A percentile compares a stretch with the other conserved stretches of the same genome.
Conservation (phyloP, 2,888 invertebrate genomes). For the Drosophila atripex region DNA sequence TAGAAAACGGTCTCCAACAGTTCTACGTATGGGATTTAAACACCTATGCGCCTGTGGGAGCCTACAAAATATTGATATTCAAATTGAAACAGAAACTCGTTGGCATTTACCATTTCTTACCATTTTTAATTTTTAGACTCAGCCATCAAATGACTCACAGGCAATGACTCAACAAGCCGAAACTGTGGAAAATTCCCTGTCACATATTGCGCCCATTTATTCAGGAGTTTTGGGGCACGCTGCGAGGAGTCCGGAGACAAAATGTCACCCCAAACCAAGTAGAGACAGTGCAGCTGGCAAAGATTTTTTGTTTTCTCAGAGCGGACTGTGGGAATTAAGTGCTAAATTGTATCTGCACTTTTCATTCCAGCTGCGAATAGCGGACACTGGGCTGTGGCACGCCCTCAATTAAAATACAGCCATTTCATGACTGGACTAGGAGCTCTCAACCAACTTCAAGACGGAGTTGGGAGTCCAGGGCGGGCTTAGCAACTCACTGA, state of each 20-base stretch:
- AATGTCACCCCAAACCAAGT: conserved; percentile 23
- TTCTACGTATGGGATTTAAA: too few species aligned
- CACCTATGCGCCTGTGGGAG: too few species aligned
- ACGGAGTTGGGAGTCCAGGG: background rate
- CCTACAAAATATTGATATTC: too few species aligned
- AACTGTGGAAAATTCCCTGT: conserved; percentile 63
- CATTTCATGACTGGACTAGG: conserved; percentile 24
- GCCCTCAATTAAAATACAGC: conserved; percentile 39
- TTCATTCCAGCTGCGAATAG: conserved; percentile 84
- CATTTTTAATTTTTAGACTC: conserved; percentile 81
- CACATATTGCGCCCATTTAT: conserved; percentile 23
- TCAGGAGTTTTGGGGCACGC: conserved; percentile 58
- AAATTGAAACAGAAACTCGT: too few species aligned
- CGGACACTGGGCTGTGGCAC: conserved; percentile 24
- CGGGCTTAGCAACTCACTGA: conserved; percentile 32
- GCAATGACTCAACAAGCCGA: conserved; percentile 66
- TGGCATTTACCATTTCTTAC: background rate
- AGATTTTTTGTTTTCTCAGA: conserved; percentile 17
- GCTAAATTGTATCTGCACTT: conserved; percentile 21
- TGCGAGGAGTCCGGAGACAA: conserved; percentile 53
- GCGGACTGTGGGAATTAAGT: conserved; percentile 31
- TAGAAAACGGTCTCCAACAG: too few species aligned
- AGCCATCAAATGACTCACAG: conserved; percentile 90
- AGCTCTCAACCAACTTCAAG: conserved; percentile 13
- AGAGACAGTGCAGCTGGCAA: conserved; percentile 27